phyloP scores from a whole-genome alignment of 2,113 vertebrate genomes.

The Oryzias curvinotus region DNA sequence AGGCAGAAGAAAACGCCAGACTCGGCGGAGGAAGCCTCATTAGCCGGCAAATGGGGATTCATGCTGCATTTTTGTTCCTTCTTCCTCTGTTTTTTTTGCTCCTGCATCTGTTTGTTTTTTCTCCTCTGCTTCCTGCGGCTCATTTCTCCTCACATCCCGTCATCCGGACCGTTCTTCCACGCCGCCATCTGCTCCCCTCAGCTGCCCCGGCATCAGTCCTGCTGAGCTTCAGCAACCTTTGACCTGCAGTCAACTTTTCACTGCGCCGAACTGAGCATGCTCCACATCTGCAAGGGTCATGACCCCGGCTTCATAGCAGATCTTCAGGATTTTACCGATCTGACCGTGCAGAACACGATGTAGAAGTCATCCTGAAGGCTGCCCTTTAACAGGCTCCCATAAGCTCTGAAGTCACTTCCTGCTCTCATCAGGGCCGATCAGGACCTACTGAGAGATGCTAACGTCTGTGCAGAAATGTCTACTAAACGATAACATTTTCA shows the following conservation, averaged over 20 bases:
- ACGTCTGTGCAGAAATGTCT: too few species aligned
- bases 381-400: constrained; percentile 1
- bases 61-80: constrained; percentile 35
- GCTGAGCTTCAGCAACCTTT: not conserved
- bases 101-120: constrained; percentile 33
- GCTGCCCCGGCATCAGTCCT: constrained; percentile 8
- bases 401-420: constrained; percentile 1
- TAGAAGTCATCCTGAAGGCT: constrained; percentile 7
- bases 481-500: too few species aligned
- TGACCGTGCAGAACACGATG: constrained; percentile 5
- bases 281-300: not conserved
- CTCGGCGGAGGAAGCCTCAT: constrained; percentile 21
- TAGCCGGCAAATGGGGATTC: constrained; percentile 33
- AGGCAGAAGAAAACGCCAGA: constrained; percentile 6
- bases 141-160: constrained; percentile 46
- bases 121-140: constrained; percentile 14
- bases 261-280: not conserved
- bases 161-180: constrained; percentile 23
- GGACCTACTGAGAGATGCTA: too few species aligned
- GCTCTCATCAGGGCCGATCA: too few species aligned
- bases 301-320: not conserved
- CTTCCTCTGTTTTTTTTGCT: constrained; percentile 11
- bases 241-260: constrained; percentile 6
- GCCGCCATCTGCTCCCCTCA: constrained; percentile 43
- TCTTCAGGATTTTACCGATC: not conserved